Base-by-base conservation (phyloP, 2,797 vertebrate species). In the Channallabes apus region DNA sequence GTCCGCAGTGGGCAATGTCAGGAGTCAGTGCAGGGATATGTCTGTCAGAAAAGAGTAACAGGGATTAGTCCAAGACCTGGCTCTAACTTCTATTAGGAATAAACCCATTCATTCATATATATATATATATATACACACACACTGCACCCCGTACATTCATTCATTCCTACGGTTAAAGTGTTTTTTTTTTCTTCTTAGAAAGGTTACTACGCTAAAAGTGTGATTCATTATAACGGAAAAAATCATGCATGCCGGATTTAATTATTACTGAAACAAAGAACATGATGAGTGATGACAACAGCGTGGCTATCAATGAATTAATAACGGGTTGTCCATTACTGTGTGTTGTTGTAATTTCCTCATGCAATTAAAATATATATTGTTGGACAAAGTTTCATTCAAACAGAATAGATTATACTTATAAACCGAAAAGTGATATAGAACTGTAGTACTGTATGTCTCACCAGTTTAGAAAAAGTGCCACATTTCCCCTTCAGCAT, bases 391-490 rank as follows among this genome's bases (percentile, higher is more conserved):
- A 76, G 17, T 64, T 76, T 64, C 20, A 3, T 35, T 8, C 17
- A 24, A 76, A 76, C 3, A 35, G 3, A 67, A 65, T 11, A 56
- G 22, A 12, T 67, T 84, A 46, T 54, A 3, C 1, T 62, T n/a
- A 54, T 8, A 38, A 41, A n/a, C 15, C 4, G 4, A 82, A 82
- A 61, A 64, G 59, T 80, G 27, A 80, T 76, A 20, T 22, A 46
- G 46, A 9, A 46, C 41, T 46, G 41, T 46, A 46, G 41, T 11
- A 46, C 8, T 46, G 9, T 46, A 17, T 32, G 51, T 46, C 76
- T 85, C 67, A 85, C 67, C 84, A 56, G 0, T 64, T 59, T 62
- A 32, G 65, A 71, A 29, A 84, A 80, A 80, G 67, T 85, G 56
- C 59, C 38, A 59, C 22, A 77, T 71, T 38, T 79, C n/a, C 80